Conservation (phyloP, 2,888 invertebrate species). For the Pachliopta kotzebuea region DNA sequence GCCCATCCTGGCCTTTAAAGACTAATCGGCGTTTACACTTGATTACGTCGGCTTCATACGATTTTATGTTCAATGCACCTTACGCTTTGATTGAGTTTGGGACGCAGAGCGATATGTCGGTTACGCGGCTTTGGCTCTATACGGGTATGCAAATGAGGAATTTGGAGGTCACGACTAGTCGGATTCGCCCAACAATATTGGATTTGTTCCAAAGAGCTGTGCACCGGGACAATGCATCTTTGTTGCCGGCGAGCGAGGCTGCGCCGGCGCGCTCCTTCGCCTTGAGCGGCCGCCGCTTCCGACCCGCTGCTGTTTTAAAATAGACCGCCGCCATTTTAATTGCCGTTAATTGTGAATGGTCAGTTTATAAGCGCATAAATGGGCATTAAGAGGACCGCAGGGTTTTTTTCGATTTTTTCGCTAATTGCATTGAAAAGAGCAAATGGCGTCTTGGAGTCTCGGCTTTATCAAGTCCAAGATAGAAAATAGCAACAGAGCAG, state of each 20-base stretch:
- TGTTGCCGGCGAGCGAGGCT: slow-evolving; percentile 63
- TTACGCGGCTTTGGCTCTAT: slow-evolving; percentile 41
- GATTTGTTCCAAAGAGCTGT: slow-evolving; percentile 72
- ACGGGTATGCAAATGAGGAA: slow-evolving; percentile 69
- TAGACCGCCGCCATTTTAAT: slow-evolving; percentile 47
- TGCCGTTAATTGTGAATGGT: slow-evolving; percentile 32
- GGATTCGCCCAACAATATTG: slow-evolving; percentile 67
- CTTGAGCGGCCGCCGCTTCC: slow-evolving; percentile 56
- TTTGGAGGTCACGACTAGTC: slow-evolving; percentile 74
- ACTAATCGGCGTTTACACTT: slow-evolving; percentile 56
- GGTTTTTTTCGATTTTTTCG: slow-evolving; percentile 9
- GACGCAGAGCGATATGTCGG: slow-evolving; percentile 23
- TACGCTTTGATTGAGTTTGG: neutral
- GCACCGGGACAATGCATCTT: slow-evolving; percentile 72
- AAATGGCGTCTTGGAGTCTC: no score
- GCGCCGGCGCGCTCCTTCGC: slow-evolving; percentile 49
- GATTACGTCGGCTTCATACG: slow-evolving; percentile 19
- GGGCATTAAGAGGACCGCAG: slow-evolving; percentile 16
- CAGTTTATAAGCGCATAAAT: slow-evolving; percentile 5
- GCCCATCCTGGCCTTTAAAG: slow-evolving; percentile 64
- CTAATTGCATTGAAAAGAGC: slow-evolving; percentile 5
- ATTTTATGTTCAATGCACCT: slow-evolving; percentile 32
- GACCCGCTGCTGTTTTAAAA: slow-evolving; percentile 40
- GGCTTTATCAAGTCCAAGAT: no score
- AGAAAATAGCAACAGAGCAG: no score